Percentiles rank a stretch among this genome's conserved stretches.
These are phyloP conservation scores for Mastomys natalensis DNA, from an alignment of 2,113 vertebrate genomes.

Conservation along the genomic window DNA sequence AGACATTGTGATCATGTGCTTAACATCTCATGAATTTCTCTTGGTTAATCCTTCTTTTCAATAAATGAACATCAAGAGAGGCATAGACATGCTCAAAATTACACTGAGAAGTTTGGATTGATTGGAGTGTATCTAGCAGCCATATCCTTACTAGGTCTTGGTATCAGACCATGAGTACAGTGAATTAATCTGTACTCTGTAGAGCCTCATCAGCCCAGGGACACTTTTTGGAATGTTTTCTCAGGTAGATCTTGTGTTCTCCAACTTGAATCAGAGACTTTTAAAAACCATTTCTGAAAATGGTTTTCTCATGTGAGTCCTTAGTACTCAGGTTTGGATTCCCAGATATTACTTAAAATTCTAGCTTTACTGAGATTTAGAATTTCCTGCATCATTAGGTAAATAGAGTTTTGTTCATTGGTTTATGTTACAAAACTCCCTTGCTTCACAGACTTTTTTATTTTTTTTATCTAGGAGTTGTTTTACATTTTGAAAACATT, in stretches of 20 bases:
- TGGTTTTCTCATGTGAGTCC: background rate
- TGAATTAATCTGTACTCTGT: background rate
- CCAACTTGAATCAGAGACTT: background rate
- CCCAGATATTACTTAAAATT: background rate
- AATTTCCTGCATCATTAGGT: background rate
- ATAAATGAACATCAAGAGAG: background rate
- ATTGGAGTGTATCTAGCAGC: background rate
- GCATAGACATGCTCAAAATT: background rate
- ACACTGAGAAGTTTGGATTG: background rate
- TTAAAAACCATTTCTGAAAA: constrained; percentile 13
- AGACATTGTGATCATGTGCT: background rate
- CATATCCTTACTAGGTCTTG: background rate
- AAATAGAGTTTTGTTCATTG: background rate
- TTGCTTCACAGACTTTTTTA: background rate
- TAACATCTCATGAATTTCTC: background rate
- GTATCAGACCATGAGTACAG: background rate
- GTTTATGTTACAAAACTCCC: background rate
- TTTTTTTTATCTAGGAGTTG: background rate
- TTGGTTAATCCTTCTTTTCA: constrained; percentile 4
- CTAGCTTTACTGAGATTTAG: background rate
- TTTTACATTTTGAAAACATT: background rate
- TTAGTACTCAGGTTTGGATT: background rate
- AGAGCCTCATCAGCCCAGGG: background rate
- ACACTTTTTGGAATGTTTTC: background rate
- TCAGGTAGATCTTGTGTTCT: background rate